Evolutionary conservation across 1,140 invertebrate species (phyloP), one percentile per base, ranked within the genome.

Genomic region (Monochamus saltuarius): DNA sequence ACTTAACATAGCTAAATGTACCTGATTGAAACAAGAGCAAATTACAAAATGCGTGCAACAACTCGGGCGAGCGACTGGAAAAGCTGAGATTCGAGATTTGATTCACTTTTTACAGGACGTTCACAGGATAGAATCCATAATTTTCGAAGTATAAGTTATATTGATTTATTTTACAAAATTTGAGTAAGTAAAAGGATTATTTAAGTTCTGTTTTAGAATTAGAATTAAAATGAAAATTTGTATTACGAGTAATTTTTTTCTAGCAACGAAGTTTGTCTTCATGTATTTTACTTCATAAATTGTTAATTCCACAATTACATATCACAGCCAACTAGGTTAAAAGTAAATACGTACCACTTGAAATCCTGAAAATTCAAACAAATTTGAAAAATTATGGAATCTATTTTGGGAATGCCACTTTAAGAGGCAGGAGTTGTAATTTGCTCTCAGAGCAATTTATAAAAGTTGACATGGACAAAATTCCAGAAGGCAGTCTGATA

Each of bases 401-500:
- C 22, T 6, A 29, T 29, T 29, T 29, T 29, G 22, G 6, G 22
- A 29, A 29, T 29, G 2, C 22, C 22, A 29, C 6, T 29, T 29
- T 29, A 3, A 29, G 22, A 29, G 22, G 22, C 22, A 29, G 22
- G 22, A 29, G 22, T 29, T 29, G 22, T 29, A 29, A 29, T 29
- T 29, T 29, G 22, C 22, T 29, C 22, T 29, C 22, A 29, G 22
- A 29, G 22, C 22, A 29, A 29, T 29, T 29, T 29, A 29, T 29
- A 29, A 29, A 29, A 29, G 2, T 29, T 29, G 22, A 29, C 22
- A 29, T 29, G 22, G 22, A 29, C 22, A 29, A 29, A 29, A 29
- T 47, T 51, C 36, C 40, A 47, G 50, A 55, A 56, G 53, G 53
- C 54, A 57, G 54, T 60, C 50, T 62, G 60, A 62, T 62, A 62